Evolutionary conservation across 2,797 vertebrate genomes (phyloP), one percentile per base, ranked within the genome.

Genomic region (Rhinophrynus dorsalis): DNA sequence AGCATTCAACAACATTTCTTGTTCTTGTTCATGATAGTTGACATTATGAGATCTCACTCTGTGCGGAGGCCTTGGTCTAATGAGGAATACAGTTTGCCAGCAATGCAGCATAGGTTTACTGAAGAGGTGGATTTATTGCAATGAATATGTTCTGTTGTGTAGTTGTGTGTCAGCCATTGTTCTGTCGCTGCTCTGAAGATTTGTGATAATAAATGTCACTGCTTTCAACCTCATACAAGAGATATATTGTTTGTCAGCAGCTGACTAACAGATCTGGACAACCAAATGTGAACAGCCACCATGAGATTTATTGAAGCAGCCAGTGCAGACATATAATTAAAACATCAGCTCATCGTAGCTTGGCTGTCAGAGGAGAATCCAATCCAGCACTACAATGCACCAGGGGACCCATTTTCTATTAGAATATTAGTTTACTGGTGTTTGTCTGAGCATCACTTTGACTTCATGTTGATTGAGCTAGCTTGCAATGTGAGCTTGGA

Each of bases 231-330:
- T n/a, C 30, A 12, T 17, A 40, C 20, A 8, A 61, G 38, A 56
- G 50, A 70, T 71, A 62, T 63, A 71, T 71, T 57, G 51, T 64
- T 32, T 71, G 60, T 64, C 50, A 50, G 35, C 35, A 20, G 47
- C 29, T 29, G 29, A 70, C 59, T 63, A 47, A 51, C 45, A 23
- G 60, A 48, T 38, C 51, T 63, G 42, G 51, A 50, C 59, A 54
- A 29, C 30, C 17, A 29, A 57, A 56, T 64, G 68, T 71, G 52
- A 56, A 51, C 59, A 27, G 68, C 40, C 18, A 27, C 26, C 12
- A 20, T 11, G 60, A 63, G 68, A 71, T 64, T 71, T 71, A 71
- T 71, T 37, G 52, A 50, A 24, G 37, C 17, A 32, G 51, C 32
- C 33, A 27, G 4, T 26, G 42, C 40, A 64, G 51, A 71, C 30